A percentile compares a stretch with the other conserved stretches of the same genome.
Evolutionary conservation across 53 echinoderm and acorn worm species (phyloP).

Genomic region (Holothuria leucospilota): DNA sequence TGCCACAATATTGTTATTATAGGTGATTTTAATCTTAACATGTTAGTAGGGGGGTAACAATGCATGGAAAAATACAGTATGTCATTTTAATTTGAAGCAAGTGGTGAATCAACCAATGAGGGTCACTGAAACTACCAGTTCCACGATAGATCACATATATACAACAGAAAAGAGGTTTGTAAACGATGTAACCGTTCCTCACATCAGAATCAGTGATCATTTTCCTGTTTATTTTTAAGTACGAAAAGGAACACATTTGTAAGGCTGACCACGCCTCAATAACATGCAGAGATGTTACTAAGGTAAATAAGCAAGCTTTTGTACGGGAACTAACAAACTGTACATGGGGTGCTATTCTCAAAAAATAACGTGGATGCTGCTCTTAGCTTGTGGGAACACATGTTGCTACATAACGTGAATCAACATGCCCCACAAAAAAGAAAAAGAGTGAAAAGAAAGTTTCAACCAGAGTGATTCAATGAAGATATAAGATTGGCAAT

Average conservation of each 20-base stretch:
- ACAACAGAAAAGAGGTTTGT: neutral
- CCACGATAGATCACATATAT: slow-evolving; percentile 26
- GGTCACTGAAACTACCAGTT: neutral
- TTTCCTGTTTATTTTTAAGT: neutral
- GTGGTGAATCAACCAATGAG: slow-evolving; percentile 2
- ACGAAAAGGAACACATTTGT: neutral
- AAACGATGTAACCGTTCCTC: neutral
- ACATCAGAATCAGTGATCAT: too few species aligned
- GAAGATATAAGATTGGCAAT: slow-evolving; percentile 22
- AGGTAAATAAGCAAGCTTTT: neutral
- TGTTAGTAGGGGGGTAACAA: neutral
- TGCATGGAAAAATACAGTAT: neutral
- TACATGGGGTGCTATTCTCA: slow-evolving; percentile 11
- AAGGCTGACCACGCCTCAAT: neutral
- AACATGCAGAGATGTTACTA: neutral
- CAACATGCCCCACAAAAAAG: too few species aligned
- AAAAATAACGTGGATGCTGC: slow-evolving; percentile 20
- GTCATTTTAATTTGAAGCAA: slow-evolving; percentile 18
- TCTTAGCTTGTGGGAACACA: too few species aligned
- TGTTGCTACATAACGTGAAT: neutral
- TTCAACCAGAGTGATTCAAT: too few species aligned
- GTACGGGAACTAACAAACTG: neutral
- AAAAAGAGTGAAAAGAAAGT: too few species aligned
- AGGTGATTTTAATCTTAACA: neutral
- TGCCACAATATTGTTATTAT: slow-evolving; percentile 3